phyloP scores from a whole-genome alignment of 2,113 vertebrate genomes.

The Loxodonta africana region DNA sequence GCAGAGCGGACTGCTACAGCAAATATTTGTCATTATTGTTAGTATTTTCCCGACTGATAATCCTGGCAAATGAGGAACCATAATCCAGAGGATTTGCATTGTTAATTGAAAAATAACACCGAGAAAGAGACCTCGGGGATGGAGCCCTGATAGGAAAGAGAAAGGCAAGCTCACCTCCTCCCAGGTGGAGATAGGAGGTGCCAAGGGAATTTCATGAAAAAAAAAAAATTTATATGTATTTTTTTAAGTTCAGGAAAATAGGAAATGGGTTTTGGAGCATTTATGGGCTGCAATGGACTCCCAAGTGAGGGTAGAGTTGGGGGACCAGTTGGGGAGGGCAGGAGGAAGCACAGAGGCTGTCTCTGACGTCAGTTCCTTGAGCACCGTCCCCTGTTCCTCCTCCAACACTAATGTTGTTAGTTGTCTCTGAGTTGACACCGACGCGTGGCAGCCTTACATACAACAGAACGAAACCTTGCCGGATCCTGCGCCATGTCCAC shows the following conservation, averaged over 20 bases:
- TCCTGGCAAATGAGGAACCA: conserved; percentile 52
- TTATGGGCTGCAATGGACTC: rapidly evolving
- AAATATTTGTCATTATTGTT: conserved; percentile 65
- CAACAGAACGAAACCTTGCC: neutral
- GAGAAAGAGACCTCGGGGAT: neutral
- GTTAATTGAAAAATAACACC: conserved; percentile 65
- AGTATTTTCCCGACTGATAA: conserved; percentile 61
- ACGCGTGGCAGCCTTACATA: neutral
- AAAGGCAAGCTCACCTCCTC: neutral
- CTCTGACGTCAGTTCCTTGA: neutral
- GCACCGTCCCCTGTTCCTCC: neutral
- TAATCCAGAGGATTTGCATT: conserved; percentile 64
- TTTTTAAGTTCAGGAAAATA: neutral
- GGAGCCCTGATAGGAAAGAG: rapidly evolving
- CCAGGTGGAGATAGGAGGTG: rapidly evolving
- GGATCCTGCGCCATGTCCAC: neutral
- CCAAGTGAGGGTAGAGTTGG: neutral
- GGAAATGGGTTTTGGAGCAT: neutral
- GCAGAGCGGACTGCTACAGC: neutral
- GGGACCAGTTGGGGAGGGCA: no score
- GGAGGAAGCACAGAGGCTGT: neutral
- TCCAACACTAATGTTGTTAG: neutral
- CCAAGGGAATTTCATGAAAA: neutral
- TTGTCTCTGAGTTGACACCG: neutral
- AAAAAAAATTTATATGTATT: neutral